Evolutionary conservation across 2,797 vertebrate genomes (phyloP), one percentile per base, ranked within the genome.

Genomic region (Silurus aristotelis): DNA sequence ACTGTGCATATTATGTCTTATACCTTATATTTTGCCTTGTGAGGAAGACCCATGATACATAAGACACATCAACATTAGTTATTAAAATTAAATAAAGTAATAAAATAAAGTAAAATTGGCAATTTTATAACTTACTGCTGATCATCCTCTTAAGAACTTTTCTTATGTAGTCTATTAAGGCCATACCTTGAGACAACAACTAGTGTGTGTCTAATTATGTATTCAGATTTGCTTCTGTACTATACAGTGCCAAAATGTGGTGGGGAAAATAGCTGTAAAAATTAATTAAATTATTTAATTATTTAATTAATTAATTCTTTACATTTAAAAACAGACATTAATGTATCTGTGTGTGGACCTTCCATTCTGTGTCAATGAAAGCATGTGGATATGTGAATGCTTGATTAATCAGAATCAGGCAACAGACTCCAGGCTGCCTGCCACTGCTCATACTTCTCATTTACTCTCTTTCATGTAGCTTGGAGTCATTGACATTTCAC

Each of bases 401-500:
- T 64, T 83, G 25, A 71, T 70, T 58, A 19, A 14, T 63, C 64
- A 64, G 22, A 61, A 55, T 14, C 15, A 58, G 58, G 27, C 15
- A 19, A 56, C 48, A 4, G 46, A 71, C 48, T 85, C 20, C 56
- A 77, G 63, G 27, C 25, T 63, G 72, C 48, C 15, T 52, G 61
- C 25, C 60, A 72, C 56, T 83, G 55, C 63, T 87, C 19, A 22
- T 1, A 10, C 64, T 55, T 77, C 52, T 76, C 14, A 9, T 84
- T 78, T 48, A 1, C 6, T 22, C 80, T 15, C 22, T 22, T 77
- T 71, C 22, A 2, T 82, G 72, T 60, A 64, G 52, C 72, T 61
- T 20, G 4, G 75, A 78, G n/a, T 85, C 31, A 60, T 52, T 70
- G n/a, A 71, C 63, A 85, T 78, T 89, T 89, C 60, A 46, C 52